Evolutionary conservation across 2,113 vertebrate genomes (phyloP), one percentile per base, ranked within the genome.

Genomic region (Lagenorhynchus albirostris): DNA sequence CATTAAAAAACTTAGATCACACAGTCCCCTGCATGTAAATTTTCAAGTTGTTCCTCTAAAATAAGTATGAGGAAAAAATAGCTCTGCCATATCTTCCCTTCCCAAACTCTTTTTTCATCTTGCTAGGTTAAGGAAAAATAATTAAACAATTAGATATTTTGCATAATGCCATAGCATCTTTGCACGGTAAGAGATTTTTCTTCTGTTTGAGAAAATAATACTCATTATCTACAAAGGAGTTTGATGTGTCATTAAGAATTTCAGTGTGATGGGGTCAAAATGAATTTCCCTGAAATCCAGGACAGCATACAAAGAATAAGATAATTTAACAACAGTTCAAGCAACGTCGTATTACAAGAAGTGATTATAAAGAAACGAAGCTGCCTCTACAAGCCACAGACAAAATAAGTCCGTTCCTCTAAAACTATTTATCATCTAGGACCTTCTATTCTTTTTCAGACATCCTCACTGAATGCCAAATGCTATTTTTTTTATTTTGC

Each of bases 31-130:
- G 36, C 18, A 98, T 95, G 60, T 71, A 94, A 73, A 91, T 95
- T 89, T 94, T 82, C 18, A 79, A 95, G 58, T 88, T 94, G 33
- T 96, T 92, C 96, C 44, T 58, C 74, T 36, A 96, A 97, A 93
- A 67, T 82, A 89, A 97, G 74, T 62, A 89, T 38, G 6, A 84
- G 10, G 41, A 67, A 95, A 94, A 96, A 84, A 86, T 33, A 94
- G 47, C 65, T 94, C 81, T 91, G 71, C 9, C 79, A 21, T 74
- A 82, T 85, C 53, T 97, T 93, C 38, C 44, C 21, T 91, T 89
- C 41, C 14, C 29, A 89, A 96, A 90, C 5, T 76, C 21, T 82
- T 94, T 92, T 76, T 77, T 71, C 21, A 36, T 92, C 87, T 93
- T 89, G 3, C 21, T 58, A 70, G 53, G 4, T 92, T 96, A 80